Percentiles rank a stretch among this genome's conserved stretches.
Evolutionary conservation across 2,888 invertebrate genomes (phyloP).

Genomic region (Sepiola atlantica): DNA sequence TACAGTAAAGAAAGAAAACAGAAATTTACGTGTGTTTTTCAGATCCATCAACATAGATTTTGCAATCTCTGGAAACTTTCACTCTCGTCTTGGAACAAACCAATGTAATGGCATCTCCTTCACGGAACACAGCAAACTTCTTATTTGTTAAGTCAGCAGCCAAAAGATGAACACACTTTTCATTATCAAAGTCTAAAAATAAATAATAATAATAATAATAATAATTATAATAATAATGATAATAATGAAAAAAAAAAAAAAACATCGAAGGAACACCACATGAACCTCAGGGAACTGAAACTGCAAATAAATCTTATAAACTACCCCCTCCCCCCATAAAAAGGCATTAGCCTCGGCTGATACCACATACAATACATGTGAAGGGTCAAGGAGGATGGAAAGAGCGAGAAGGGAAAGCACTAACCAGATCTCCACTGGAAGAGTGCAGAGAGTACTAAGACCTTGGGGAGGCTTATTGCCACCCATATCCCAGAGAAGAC

Average conservation of each 20-base stretch:
- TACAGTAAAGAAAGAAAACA: not conserved
- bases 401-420: too few relatives aligned
- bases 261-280: too few relatives aligned
- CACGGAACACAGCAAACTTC: constrained; percentile 42
- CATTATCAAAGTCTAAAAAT: constrained; percentile 37
- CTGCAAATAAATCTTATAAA: too few relatives aligned
- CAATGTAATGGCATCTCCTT: not conserved
- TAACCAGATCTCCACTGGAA: too few relatives aligned
- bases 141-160: constrained; percentile 46
- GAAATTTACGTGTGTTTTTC: not conserved
- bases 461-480: too few relatives aligned
- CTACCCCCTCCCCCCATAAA: too few relatives aligned
- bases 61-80: constrained; percentile 33
- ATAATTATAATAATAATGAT: not conserved
- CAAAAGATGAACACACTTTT: constrained; percentile 47
- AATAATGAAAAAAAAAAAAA: not conserved
- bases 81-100: not conserved
- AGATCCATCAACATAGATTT: not conserved
- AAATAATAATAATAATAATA: not conserved
- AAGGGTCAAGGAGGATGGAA: too few relatives aligned
- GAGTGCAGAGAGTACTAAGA: too few relatives aligned
- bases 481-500: too few relatives aligned
- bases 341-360: too few relatives aligned
- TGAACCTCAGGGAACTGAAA: too few relatives aligned
- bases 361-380: too few relatives aligned